Percentiles rank a stretch among this genome's conserved stretches.
Evolutionary conservation across 2,888 invertebrate species (phyloP).

Genomic region (Archips xylosteana): DNA sequence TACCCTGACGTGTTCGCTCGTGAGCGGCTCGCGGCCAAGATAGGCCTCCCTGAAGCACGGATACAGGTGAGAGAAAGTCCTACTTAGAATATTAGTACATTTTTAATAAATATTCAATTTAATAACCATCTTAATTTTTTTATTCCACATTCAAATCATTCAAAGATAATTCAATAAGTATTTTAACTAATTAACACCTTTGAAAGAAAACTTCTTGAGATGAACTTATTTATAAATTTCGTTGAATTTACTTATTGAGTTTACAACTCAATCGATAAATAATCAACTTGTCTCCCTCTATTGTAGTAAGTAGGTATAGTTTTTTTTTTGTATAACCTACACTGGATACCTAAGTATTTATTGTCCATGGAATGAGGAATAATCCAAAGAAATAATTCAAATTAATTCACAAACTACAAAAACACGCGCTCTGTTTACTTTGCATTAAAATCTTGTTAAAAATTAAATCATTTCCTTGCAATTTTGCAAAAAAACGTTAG

Average conservation of each 20-base stretch:
- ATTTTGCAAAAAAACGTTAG: background rate
- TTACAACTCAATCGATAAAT: too few relatives aligned
- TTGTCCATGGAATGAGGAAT: conserved; percentile 19
- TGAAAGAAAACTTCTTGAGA: too few relatives aligned
- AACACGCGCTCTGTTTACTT: background rate
- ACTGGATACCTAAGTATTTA: background rate
- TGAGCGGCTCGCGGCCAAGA: conserved; percentile 95
- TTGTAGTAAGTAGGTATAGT: too few relatives aligned
- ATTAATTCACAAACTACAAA: background rate
- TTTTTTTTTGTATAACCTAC: background rate
- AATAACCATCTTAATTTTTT: too few relatives aligned
- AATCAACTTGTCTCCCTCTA: too few relatives aligned
- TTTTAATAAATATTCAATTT: too few relatives aligned
- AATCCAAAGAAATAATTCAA: background rate
- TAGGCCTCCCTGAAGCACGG: conserved; percentile 96
- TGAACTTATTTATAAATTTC: too few relatives aligned
- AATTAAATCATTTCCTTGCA: background rate
- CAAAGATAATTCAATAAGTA: too few relatives aligned
- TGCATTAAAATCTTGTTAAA: too few relatives aligned
- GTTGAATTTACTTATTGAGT: too few relatives aligned
- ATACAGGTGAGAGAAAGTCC: conserved; percentile 90
- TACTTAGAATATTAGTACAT: background rate
- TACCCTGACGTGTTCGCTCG: conserved; percentile 98
- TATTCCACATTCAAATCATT: too few relatives aligned
- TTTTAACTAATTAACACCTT: too few relatives aligned